Evolutionary conservation across 2,888 invertebrate species (phyloP).

Genomic region (Yponomeuta malinellus): DNA sequence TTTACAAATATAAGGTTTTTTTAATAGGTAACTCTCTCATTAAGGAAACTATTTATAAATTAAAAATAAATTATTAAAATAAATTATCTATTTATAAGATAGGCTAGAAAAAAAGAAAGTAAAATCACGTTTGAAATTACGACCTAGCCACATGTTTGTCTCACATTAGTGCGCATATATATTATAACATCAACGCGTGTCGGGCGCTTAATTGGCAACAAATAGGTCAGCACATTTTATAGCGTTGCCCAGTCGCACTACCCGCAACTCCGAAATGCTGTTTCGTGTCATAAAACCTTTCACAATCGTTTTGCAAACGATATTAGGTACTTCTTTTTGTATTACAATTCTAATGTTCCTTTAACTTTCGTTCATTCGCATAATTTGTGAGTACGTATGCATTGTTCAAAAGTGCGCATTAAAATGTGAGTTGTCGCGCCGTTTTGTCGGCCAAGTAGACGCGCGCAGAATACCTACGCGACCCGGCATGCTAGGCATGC

Average conservation of each 20-base stretch:
- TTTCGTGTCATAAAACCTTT: conserved; percentile 8
- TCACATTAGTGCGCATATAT: neutral
- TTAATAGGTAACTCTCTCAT: no score
- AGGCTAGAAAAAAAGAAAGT: neutral
- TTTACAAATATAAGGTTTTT: no score
- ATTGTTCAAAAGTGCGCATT: conserved; percentile 1
- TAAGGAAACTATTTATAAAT: no score
- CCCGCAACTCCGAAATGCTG: neutral
- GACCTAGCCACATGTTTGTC: neutral
- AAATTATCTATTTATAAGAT: neutral
- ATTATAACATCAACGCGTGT: neutral
- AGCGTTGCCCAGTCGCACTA: neutral
- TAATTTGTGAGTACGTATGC: neutral
- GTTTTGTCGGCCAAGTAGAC: neutral
- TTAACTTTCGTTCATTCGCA: conserved; percentile 1
- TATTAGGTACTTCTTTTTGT: neutral
- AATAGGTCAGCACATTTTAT: conserved; percentile 1
- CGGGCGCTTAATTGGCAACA: neutral
- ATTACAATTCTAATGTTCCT: neutral
- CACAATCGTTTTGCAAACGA: neutral
- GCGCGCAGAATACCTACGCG: neutral
- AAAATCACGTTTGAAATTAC: no score
- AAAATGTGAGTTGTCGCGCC: neutral
- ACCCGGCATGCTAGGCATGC: neutral
- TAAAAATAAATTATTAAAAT: no score